Conservation (phyloP, 2,797 vertebrate species). For the Pangasius djambal region DNA sequence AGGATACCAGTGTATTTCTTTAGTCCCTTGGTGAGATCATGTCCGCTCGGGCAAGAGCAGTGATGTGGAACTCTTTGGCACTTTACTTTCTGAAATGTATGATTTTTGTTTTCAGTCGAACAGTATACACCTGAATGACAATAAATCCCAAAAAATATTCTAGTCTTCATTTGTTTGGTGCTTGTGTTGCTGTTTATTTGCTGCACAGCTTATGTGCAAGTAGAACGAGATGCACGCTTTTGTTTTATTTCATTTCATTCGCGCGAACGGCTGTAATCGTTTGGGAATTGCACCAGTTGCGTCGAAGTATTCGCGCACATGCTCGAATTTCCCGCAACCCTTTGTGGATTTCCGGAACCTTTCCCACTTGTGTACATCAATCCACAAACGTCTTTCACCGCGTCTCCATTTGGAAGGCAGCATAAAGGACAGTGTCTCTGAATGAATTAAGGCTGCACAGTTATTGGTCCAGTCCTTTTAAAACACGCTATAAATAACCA, state of each 20-base stretch:
- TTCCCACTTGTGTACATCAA: neutral
- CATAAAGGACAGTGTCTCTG: neutral
- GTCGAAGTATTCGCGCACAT: too few species aligned
- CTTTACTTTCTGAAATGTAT: slow-evolving; percentile 33
- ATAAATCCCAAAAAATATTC: neutral
- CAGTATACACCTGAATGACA: neutral
- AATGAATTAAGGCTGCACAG: neutral
- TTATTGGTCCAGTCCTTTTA: neutral
- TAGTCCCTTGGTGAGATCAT: neutral
- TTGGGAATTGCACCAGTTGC: neutral
- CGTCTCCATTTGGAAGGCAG: neutral
- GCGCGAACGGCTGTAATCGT: neutral
- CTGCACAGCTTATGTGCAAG: neutral
- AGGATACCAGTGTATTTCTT: neutral
- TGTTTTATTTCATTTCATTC: neutral
- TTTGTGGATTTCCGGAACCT: neutral
- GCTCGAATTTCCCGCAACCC: neutral
- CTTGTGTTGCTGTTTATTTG: neutral
- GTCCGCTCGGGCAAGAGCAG: neutral
- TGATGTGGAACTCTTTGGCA: slow-evolving; percentile 2
- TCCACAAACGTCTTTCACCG: neutral
- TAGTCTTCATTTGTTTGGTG: neutral
- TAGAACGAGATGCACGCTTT: neutral
- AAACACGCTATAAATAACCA: neutral
- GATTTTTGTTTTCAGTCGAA: slow-evolving; percentile 15